These are phyloP conservation scores for Vespertilio murinus DNA, from an alignment of 2,797 vertebrate genomes.

Conservation along the genomic window DNA sequence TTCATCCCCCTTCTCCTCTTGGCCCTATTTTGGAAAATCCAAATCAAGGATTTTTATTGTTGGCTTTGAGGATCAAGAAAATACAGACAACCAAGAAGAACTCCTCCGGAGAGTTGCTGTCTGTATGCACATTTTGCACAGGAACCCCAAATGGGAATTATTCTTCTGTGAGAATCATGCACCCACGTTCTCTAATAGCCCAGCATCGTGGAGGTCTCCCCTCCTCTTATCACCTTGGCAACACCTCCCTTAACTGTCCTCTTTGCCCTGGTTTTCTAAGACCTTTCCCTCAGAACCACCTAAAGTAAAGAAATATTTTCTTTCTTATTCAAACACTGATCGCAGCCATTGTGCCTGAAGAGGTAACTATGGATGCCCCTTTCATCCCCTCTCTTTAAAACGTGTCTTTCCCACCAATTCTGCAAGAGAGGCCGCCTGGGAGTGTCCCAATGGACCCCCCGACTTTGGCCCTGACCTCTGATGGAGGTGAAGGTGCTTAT, in stretches of 20 bases:
- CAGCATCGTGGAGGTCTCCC: not conserved
- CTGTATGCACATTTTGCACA: not conserved
- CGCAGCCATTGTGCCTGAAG: not conserved
- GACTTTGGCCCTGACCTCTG: not conserved
- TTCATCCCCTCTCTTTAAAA: not conserved
- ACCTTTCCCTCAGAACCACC: not conserved
- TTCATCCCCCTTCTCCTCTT: not conserved
- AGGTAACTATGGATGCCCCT: not conserved
- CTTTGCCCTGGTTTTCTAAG: not conserved
- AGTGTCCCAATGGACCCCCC: not conserved
- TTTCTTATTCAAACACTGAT: not conserved
- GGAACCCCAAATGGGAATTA: not conserved
- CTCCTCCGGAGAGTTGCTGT: not conserved
- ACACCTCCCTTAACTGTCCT: not conserved
- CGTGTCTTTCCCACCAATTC: not conserved
- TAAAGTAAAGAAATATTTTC: not conserved
- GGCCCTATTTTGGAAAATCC: not conserved
- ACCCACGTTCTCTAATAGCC: not conserved
- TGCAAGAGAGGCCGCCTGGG: not conserved
- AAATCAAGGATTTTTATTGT: conserved; percentile 18
- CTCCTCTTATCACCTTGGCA: not conserved
- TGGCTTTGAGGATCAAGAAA: conserved; percentile 46
- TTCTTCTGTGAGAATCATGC: not conserved
- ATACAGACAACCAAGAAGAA: not conserved
- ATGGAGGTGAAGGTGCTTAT: not conserved